A percentile compares a stretch with the other conserved stretches of the same genome.
Conservation (phyloP, 2,888 invertebrate genomes). For the Suillia variegata region DNA sequence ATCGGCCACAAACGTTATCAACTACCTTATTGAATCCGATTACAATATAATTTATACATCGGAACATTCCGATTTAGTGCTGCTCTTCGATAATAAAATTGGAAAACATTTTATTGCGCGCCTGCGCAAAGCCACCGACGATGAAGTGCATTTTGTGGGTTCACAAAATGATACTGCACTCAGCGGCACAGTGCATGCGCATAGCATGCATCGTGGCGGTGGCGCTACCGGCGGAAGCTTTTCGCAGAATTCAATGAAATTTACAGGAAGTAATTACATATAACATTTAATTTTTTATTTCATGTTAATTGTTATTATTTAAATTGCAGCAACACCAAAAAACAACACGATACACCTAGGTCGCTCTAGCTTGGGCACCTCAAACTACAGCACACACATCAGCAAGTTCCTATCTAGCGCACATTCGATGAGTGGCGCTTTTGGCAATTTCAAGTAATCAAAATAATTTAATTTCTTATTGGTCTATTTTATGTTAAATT, state of each 20-base stretch:
- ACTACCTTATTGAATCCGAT: slow-evolving; percentile 70
- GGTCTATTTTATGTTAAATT: background rate
- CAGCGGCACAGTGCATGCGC: slow-evolving; percentile 39
- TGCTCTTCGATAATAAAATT: slow-evolving; percentile 78
- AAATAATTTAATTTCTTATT: background rate
- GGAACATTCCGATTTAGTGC: slow-evolving; percentile 78
- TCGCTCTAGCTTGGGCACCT: slow-evolving; percentile 39
- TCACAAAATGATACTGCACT: slow-evolving; percentile 61
- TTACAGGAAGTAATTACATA: slow-evolving; percentile 39
- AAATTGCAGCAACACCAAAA: slow-evolving; percentile 40
- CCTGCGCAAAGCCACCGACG: slow-evolving; percentile 74
- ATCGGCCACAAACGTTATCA: slow-evolving; percentile 66
- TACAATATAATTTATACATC: slow-evolving; percentile 75
- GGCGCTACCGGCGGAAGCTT: slow-evolving; percentile 41
- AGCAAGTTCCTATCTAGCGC: slow-evolving; percentile 45
- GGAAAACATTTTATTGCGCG: slow-evolving; percentile 83
- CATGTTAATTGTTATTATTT: slow-evolving; percentile 2
- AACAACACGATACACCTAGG: slow-evolving; percentile 42
- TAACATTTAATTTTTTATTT: background rate
- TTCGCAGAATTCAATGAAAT: slow-evolving; percentile 46
- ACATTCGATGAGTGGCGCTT: slow-evolving; percentile 48
- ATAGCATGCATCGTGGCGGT: slow-evolving; percentile 30
- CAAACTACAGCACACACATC: slow-evolving; percentile 45
- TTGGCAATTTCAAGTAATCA: slow-evolving; percentile 50
- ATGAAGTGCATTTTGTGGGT: slow-evolving; percentile 72